Conservation (phyloP, 2,888 invertebrate species). For the Apomyelois bistriatella region DNA sequence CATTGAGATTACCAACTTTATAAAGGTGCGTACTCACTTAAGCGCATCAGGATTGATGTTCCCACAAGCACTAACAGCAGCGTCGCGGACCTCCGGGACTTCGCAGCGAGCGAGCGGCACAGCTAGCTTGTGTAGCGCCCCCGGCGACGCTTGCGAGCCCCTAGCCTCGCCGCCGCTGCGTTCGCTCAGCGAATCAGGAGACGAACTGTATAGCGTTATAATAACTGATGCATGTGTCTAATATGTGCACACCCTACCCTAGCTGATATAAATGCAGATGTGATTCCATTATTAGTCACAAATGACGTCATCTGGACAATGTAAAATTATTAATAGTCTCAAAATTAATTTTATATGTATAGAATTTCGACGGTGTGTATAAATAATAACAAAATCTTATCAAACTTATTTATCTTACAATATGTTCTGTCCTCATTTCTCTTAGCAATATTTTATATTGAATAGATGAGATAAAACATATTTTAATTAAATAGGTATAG, state of each 20-base stretch:
- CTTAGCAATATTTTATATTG: no score
- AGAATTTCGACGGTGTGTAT: no score
- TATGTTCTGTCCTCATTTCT: no score
- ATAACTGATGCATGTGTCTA: not conserved
- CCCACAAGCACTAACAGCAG: slow-evolving; percentile 95
- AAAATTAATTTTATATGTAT: no score
- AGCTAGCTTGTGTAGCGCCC: slow-evolving; percentile 94
- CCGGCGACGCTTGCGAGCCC: slow-evolving; percentile 87
- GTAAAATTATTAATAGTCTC: not conserved
- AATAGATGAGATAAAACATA: no score
- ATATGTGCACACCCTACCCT: not conserved
- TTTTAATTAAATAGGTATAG: no score
- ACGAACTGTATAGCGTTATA: slow-evolving; percentile 82
- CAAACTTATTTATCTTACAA: not conserved
- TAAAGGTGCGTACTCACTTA: slow-evolving; percentile 87
- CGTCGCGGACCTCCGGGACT: slow-evolving; percentile 94
- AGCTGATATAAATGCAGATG: not conserved
- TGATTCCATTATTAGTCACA: not conserved
- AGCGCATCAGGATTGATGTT: slow-evolving; percentile 96
- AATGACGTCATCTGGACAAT: not conserved
- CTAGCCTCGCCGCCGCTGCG: slow-evolving; percentile 88
- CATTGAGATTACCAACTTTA: no score
- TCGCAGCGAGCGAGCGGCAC: slow-evolving; percentile 96
- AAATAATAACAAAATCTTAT: not conserved
- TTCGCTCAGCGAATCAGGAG: slow-evolving; percentile 94